Conservation (phyloP, 2,797 vertebrate species). For the Cynopterus sphinx region DNA sequence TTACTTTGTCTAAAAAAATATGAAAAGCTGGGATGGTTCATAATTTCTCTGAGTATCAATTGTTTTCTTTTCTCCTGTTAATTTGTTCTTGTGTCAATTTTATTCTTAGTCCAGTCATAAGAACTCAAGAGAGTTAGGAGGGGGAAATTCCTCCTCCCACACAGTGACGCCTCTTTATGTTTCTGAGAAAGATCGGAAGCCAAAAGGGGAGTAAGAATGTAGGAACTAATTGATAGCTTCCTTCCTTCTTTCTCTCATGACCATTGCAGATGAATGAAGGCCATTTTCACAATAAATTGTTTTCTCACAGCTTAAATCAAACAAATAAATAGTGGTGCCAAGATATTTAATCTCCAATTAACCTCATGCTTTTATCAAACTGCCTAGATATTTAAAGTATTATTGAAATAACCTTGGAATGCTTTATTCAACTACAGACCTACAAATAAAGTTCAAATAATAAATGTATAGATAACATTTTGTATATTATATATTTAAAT, state of each 20-base stretch:
- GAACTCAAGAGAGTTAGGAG: not conserved
- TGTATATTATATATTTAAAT: slow-evolving; percentile 7
- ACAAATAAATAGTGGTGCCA: not conserved
- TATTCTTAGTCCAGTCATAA: not conserved
- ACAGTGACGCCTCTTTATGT: not conserved
- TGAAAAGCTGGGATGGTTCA: not conserved
- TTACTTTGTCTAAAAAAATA: not conserved
- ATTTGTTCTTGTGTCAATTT: not conserved
- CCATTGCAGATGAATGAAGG: not conserved
- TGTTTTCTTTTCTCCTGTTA: not conserved
- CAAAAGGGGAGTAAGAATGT: not conserved
- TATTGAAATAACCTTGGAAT: not conserved
- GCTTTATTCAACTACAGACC: not conserved
- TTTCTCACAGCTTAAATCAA: slow-evolving; percentile 30
- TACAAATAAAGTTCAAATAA: slow-evolving; percentile 18
- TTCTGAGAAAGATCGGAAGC: not conserved
- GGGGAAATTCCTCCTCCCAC: not conserved
- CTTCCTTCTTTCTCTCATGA: not conserved
- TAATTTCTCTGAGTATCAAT: not conserved
- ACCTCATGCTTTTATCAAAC: not conserved
- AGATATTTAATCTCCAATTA: slow-evolving; percentile 16
- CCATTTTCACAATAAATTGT: not conserved
- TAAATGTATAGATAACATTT: not conserved
- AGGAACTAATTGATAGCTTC: not conserved
- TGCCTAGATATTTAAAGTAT: not conserved